A percentile compares a stretch with the other conserved stretches of the same genome.
These are phyloP conservation scores for Isotomurus palustris DNA, from an alignment of 2,888 invertebrate genomes.

Conservation along the genomic window DNA sequence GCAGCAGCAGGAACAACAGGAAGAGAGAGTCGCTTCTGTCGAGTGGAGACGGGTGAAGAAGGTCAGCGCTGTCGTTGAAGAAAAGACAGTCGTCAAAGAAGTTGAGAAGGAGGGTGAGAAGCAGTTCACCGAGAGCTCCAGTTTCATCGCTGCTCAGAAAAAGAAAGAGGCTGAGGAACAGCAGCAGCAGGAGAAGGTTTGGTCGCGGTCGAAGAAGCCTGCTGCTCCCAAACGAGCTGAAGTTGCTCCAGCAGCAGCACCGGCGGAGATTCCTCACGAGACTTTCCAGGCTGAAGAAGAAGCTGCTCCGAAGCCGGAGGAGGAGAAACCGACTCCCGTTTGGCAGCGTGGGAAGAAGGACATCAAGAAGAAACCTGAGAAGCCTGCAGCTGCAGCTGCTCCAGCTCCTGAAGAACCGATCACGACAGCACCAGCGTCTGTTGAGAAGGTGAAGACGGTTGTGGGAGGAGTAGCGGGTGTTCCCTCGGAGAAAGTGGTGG, in stretches of 20 bases:
- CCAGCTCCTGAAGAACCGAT: neutral
- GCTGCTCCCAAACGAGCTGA: neutral
- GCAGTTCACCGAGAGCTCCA: neutral
- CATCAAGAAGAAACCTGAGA: neutral
- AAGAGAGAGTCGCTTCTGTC: neutral
- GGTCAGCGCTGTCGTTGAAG: neutral
- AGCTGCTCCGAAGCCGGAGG: neutral
- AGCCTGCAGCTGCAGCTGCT: neutral
- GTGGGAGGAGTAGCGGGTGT: neutral
- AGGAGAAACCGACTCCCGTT: conserved; percentile 4
- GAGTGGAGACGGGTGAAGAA: neutral
- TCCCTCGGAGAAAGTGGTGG: neutral
- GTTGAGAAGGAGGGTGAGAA: neutral
- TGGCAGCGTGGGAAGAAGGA: conserved; percentile 24
- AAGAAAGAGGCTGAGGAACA: neutral
- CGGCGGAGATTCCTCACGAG: neutral
- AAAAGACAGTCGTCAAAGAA: neutral
- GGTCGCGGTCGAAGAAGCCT: neutral
- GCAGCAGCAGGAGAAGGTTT: neutral
- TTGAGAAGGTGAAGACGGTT: neutral
- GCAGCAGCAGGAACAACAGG: neutral
- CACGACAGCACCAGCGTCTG: neutral
- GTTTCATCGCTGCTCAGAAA: neutral
- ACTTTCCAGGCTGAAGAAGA: neutral
- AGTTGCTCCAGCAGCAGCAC: neutral